Base-by-base conservation (phyloP, 1,140 invertebrate genomes). In the Paramacrobiotus metropolitanus region DNA sequence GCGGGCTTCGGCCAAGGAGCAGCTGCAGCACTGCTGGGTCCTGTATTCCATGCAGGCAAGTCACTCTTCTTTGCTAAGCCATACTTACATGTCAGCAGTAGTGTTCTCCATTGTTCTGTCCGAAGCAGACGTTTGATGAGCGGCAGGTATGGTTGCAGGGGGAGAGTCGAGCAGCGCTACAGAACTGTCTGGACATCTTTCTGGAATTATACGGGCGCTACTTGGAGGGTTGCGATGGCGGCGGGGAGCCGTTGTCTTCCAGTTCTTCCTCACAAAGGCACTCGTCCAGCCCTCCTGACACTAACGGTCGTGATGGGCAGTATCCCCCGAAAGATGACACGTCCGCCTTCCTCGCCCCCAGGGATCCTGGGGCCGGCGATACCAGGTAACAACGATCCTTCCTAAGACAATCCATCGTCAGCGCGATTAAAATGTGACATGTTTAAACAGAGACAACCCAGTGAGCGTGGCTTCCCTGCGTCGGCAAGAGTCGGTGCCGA, bases 11-110 rank as follows among this genome's bases (percentile, higher is more conserved):
- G n/a, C 34, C 34, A 55, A 55, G 48, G 48, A 55, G 9, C 15
- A 55, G 15, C 48, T 55, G 24, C 48, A 55, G 24, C 48, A 55
- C 48, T 55, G 28, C 24, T 55, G 48, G 48, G 24, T 55, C 15
- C 24, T 55, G 48, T 55, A 55, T 24, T 55, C 48, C 48, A 55
- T 55, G 48, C 48, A 55, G 48, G 48, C 28, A 20, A 55, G 24
- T 15, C 28, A 55, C 28, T 15, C n/a, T 40, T 40, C n/a, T 15
- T 40, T 40, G 9, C 9, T n/a, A 40, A 15, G 9, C 34, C n/a
- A 15, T 40, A 15, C n/a, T 40, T 9, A 15, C 9, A 15, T 40
- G 9, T 40, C n/a, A 15, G 34, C 9, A 40, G 34, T 9, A 40
- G 34, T 40, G n/a, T 40, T 40, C n/a, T 40, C 9, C 34, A n/a